A percentile compares a stretch with the other conserved stretches of the same genome.
These are phyloP conservation scores for Thecocarcelia acutangulata DNA, from an alignment of 2,888 invertebrate species.

Conservation along the genomic window DNA sequence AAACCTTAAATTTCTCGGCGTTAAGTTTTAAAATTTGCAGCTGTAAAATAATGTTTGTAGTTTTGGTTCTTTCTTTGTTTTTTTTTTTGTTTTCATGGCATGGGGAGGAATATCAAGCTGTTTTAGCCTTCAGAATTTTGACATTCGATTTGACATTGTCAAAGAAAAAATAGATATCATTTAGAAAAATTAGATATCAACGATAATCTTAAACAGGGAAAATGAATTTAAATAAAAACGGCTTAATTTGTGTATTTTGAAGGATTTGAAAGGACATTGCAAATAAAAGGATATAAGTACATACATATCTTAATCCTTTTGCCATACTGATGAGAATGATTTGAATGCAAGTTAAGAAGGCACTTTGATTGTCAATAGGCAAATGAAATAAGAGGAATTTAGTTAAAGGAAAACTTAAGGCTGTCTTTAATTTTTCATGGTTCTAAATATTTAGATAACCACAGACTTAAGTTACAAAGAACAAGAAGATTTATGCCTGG, in stretches of 20 bases:
- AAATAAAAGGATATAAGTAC: too few species aligned
- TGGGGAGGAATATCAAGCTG: neutral
- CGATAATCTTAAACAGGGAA: neutral
- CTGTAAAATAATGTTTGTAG: conserved; percentile 53
- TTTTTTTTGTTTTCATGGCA: conserved; percentile 6
- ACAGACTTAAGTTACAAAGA: too few species aligned
- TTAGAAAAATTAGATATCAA: neutral
- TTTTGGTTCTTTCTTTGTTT: conserved; percentile 7
- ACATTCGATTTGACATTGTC: conserved; percentile 64
- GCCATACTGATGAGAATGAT: too few species aligned
- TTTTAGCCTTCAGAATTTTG: conserved; percentile 45
- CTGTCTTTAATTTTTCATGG: too few species aligned
- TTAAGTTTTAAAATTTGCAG: conserved; percentile 53
- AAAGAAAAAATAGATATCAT: neutral
- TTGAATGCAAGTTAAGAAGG: too few species aligned
- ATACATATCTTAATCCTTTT: too few species aligned
- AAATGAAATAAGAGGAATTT: too few species aligned
- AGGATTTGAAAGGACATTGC: conserved; percentile 1
- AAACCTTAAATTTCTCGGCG: conserved; percentile 50
- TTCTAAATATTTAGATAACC: too few species aligned
- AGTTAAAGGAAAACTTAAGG: too few species aligned
- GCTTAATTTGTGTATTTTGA: neutral
- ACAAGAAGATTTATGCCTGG: too few species aligned
- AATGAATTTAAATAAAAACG: neutral
- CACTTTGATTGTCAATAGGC: too few species aligned